Evolutionary conservation across 2,888 invertebrate genomes (phyloP).

Genomic region (Tortrix viridana): DNA sequence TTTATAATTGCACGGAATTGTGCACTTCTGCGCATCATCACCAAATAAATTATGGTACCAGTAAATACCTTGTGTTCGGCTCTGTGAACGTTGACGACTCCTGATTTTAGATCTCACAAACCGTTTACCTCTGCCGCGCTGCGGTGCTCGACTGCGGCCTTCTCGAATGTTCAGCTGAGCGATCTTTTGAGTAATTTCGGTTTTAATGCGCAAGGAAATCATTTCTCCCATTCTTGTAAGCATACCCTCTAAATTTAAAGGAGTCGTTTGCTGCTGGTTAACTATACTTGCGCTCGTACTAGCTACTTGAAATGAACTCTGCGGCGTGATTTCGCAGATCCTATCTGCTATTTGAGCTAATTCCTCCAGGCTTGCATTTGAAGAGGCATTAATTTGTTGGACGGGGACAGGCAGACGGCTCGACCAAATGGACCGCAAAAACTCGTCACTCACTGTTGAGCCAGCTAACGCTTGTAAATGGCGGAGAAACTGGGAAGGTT

Average conservation of each 20-base stretch:
- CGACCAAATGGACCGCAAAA: neutral
- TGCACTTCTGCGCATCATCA: slow-evolving; percentile 38
- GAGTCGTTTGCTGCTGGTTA: neutral
- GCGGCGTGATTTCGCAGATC: neutral
- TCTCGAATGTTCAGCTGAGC: slow-evolving; percentile 8
- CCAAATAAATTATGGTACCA: slow-evolving; percentile 41
- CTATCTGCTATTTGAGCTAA: neutral
- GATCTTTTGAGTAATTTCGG: slow-evolving; percentile 6
- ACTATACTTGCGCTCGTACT: neutral
- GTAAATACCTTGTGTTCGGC: slow-evolving; percentile 22
- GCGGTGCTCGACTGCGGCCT: neutral
- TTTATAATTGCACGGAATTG: slow-evolving; percentile 41
- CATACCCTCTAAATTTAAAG: slow-evolving; percentile 13
- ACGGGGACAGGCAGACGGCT: neutral
- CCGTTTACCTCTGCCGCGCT: neutral
- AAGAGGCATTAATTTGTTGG: neutral
- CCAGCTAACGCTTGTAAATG: neutral
- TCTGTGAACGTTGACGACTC: slow-evolving; percentile 1
- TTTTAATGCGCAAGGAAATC: neutral
- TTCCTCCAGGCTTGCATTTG: neutral
- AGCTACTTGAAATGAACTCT: neutral
- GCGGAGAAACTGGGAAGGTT: slow-evolving; percentile 2
- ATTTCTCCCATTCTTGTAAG: slow-evolving; percentile 6
- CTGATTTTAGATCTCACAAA: slow-evolving; percentile 5
- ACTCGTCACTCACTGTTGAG: neutral